Conservation (phyloP, 1,140 invertebrate genomes). For the Drosophila pectinifera region DNA sequence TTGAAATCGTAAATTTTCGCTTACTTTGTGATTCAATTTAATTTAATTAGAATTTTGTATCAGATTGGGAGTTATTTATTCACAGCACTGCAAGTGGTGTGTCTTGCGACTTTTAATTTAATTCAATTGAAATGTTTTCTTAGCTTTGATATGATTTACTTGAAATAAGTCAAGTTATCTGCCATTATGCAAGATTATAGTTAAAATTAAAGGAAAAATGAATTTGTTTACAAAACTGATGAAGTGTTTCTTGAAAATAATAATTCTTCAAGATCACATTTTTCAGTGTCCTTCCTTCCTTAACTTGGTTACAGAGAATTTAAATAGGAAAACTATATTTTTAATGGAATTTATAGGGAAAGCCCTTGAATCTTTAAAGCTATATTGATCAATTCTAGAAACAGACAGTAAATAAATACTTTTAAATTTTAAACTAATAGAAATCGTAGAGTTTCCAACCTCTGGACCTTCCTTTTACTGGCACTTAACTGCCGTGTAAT, state of each 20-base stretch:
- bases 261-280: too few species aligned
- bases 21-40: not conserved
- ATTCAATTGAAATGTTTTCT: not conserved
- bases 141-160: not conserved
- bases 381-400: not conserved
- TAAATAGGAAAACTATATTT: not conserved
- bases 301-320: too few species aligned
- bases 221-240: too few species aligned
- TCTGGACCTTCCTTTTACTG: not conserved
- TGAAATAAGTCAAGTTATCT: not conserved
- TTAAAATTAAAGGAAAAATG: too few species aligned
- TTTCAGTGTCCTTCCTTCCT: not conserved
- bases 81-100: not conserved
- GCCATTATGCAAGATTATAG: not conserved
- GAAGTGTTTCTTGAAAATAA: not conserved
- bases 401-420: too few species aligned
- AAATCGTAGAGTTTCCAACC: not conserved
- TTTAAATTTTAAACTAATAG: not conserved
- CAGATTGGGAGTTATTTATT: constrained; percentile 5
- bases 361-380: too few species aligned
- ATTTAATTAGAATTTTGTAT: constrained; percentile 1
- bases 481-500: not conserved
- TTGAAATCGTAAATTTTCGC: not conserved
- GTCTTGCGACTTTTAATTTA: not conserved
- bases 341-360: not conserved